Evolutionary conservation across 2,888 invertebrate species (phyloP).

Genomic region (Apotomis capreana): DNA sequence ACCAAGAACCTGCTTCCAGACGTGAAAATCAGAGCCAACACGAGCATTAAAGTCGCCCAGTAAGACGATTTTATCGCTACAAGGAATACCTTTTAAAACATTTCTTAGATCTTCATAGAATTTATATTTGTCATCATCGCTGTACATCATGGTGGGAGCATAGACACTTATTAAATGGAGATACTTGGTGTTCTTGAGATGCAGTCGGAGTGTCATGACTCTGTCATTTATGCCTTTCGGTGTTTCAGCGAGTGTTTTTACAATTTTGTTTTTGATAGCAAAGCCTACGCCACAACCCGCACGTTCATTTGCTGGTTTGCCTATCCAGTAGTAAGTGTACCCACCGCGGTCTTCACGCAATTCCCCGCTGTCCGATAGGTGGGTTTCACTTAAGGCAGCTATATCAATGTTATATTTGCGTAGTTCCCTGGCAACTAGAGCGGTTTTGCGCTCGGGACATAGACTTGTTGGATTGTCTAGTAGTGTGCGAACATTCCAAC

Average conservation of each 20-base stretch:
- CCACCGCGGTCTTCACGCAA: constrained; percentile 32
- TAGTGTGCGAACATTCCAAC: constrained; percentile 5
- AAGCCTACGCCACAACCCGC: no score
- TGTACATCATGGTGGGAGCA: not conserved
- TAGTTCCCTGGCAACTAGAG: not conserved
- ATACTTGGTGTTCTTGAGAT: not conserved
- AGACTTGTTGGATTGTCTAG: not conserved
- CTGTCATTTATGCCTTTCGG: no score
- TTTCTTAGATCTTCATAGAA: constrained; percentile 11
- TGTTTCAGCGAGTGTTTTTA: no score
- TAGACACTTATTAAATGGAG: not conserved
- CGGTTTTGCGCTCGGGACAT: constrained; percentile 3
- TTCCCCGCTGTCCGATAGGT: constrained; percentile 23
- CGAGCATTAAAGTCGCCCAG: no score
- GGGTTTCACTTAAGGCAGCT: constrained; percentile 39
- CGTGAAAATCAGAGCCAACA: no score
- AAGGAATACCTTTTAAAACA: not conserved
- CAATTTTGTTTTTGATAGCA: no score
- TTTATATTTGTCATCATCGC: not conserved
- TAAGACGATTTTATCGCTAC: not conserved
- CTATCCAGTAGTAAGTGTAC: constrained; percentile 35
- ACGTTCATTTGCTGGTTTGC: not conserved
- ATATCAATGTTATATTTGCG: constrained; percentile 27
- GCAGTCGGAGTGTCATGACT: no score
- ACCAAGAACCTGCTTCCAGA: no score